Evolutionary conservation across 1,140 invertebrate genomes (phyloP), one percentile per base, ranked within the genome.

Genomic region (Caenorhabditis briggsae): DNA sequence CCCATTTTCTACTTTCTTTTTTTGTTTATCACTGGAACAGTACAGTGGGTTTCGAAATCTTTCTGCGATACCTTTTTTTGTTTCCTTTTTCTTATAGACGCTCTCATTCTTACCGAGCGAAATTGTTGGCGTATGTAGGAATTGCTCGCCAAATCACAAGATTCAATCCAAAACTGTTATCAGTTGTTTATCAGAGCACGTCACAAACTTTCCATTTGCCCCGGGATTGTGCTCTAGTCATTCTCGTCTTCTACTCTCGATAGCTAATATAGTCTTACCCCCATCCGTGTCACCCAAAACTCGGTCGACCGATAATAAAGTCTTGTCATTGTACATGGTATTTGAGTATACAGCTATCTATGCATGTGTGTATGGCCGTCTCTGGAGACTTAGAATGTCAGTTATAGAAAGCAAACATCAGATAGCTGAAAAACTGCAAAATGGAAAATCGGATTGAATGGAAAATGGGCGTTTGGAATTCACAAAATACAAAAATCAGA

Each of bases 101-200:
- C 25, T 11, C 61, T 20, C 41, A 11, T 8, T 20, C 12, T 25
- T 41, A 33, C 25, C 12, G 61, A 65, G 25, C 61, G 65, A 5
- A 74, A 46, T 25, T 74, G 65, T 41, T 74, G 46, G 41, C 65
- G 65, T 74, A 74, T 14, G 65, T 53, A 53, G 50, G 50, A 14
- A 74, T 74, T 14, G 46, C 14, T 58, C 20, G 65, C 65, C 65
- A 74, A 74, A 74, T 48, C 65, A 74, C 65, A 23, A 74, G 65
- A 74, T 74, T 74, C 65, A 16, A 74, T 33, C 33, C 61, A 23
- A 59, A 65, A 65, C 41, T 12, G 65, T 74, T 74, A 74, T 74
- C 65, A 74, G 65, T 74, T 74, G 65, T 74, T 74, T 74, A 48
- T 74, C 65, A 74, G 65, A 74, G 65, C 43, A 65, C 61, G 41